Percentiles rank a stretch among this genome's conserved stretches.
Evolutionary conservation across 2,888 invertebrate species (phyloP).

Genomic region (Theodoxus fluviatilis): DNA sequence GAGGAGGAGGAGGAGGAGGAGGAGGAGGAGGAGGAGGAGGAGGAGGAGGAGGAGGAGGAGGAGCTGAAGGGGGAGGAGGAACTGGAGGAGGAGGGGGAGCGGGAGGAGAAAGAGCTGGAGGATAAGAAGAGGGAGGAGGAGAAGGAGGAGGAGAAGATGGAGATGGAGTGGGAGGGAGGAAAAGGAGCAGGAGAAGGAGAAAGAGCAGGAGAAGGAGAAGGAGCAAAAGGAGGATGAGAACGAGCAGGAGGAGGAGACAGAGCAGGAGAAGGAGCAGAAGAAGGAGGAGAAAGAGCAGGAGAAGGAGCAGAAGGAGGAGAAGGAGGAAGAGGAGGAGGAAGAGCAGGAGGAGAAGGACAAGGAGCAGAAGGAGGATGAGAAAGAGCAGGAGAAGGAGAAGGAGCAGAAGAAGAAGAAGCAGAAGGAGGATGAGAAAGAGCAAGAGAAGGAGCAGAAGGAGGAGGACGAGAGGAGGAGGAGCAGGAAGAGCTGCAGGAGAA

Average conservation of each 20-base stretch:
- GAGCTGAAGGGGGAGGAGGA: too few species aligned
- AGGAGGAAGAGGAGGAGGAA: conserved; percentile 24
- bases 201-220: not conserved
- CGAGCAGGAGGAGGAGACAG: not conserved
- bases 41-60: too few species aligned
- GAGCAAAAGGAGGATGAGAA: conserved; percentile 1
- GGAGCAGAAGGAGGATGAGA: not conserved
- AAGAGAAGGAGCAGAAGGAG: too few species aligned
- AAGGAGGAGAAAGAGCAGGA: not conserved
- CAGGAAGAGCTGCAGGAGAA: too few species aligned
- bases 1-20: too few species aligned
- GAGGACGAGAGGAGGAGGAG: too few species aligned
- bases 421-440: too few species aligned
- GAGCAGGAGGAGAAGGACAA: not conserved
- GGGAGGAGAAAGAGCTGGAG: not conserved
- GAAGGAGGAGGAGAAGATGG: not conserved
- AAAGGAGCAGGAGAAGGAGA: not conserved
- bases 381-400: not conserved
- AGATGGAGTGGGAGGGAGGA: too few species aligned
- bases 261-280: not conserved
- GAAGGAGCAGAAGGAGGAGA: not conserved
- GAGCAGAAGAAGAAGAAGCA: too few species aligned
- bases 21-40: too few species aligned
- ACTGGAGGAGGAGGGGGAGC: too few species aligned
- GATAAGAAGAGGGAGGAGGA: too few species aligned